Evolutionary conservation across 2,888 invertebrate species (phyloP).

Genomic region (Tenodera sinensis): DNA sequence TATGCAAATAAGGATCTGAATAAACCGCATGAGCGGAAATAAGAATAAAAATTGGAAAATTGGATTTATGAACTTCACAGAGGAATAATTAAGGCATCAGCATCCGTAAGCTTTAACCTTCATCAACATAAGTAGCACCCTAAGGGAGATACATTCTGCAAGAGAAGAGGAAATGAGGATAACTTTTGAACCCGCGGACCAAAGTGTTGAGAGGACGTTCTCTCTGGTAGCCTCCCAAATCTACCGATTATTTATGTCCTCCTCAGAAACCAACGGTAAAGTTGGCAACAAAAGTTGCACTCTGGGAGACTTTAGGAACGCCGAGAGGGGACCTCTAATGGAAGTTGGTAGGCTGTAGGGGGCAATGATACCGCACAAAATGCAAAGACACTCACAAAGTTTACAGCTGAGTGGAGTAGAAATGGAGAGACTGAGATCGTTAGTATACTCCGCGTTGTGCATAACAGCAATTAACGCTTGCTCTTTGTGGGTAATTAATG

Average conservation of each 20-base stretch:
- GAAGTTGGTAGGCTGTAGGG: background rate
- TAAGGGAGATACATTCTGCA: background rate
- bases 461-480: slow-evolving; percentile 14
- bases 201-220: background rate
- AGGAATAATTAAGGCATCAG: background rate
- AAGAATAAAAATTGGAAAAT: too few relatives aligned
- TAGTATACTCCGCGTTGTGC: background rate
- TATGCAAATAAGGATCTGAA: too few relatives aligned
- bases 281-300: background rate
- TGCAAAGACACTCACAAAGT: slow-evolving; percentile 11
- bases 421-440: background rate
- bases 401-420: background rate
- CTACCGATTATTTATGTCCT: background rate
- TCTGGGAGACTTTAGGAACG: background rate
- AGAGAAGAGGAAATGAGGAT: background rate
- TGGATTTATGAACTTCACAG: too few relatives aligned
- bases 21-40: too few relatives aligned
- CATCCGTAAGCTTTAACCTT: background rate
- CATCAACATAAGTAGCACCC: background rate
- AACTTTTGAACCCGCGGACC: background rate
- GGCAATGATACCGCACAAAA: background rate
- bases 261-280: background rate
- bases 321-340: background rate
- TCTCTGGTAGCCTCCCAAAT: background rate
- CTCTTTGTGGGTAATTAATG: slow-evolving; percentile 18